Evolutionary conservation across 2,888 invertebrate species (phyloP).

Genomic region (Pogonocherus hispidulus): DNA sequence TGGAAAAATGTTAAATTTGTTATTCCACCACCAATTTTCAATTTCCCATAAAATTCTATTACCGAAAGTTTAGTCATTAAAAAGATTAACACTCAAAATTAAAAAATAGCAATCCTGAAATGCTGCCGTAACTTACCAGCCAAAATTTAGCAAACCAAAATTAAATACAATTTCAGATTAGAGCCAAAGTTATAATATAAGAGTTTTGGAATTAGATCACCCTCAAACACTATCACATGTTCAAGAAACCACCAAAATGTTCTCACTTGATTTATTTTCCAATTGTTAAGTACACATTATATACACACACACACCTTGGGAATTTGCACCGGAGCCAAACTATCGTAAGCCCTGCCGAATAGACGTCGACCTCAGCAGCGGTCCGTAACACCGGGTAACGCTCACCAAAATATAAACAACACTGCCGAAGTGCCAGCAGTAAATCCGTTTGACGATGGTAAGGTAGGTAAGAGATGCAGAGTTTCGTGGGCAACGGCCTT

Average conservation of each 20-base stretch:
- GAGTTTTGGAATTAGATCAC: not conserved
- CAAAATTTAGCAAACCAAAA: too few species aligned
- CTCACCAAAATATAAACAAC: conserved; percentile 50
- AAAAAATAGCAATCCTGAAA: too few species aligned
- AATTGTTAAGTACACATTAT: too few species aligned
- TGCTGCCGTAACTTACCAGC: too few species aligned
- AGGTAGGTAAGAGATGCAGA: conserved; percentile 41
- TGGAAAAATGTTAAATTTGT: too few species aligned
- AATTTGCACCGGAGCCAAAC: not conserved
- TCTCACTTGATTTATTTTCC: not conserved
- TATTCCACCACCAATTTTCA: too few species aligned
- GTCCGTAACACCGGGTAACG: not conserved
- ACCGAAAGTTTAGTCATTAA: too few species aligned
- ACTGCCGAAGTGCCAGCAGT: conserved; percentile 39
- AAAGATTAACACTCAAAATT: too few species aligned
- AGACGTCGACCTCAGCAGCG: not conserved
- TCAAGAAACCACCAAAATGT: not conserved
- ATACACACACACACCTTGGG: not conserved
- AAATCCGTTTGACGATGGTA: conserved; percentile 43
- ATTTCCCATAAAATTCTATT: too few species aligned
- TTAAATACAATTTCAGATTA: too few species aligned
- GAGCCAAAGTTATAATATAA: too few species aligned
- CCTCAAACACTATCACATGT: not conserved
- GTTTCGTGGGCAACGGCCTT: conserved; percentile 57
- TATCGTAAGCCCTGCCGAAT: not conserved